Base-by-base conservation (phyloP, 1,140 invertebrate species). In the Hydropsyche tenuis region DNA sequence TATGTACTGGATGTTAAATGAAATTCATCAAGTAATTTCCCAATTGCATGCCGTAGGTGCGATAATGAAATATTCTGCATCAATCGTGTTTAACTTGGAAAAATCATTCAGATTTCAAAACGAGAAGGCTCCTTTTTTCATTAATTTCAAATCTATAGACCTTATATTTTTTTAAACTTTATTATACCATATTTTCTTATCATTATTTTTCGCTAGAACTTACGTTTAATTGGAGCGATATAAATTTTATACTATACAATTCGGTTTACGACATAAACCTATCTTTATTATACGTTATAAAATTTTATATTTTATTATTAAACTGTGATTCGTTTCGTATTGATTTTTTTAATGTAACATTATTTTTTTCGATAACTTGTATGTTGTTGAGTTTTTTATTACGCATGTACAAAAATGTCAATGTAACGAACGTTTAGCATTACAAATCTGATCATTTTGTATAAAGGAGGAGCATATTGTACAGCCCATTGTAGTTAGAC, bases 1-100 rank as follows among this genome's bases (percentile, higher is more conserved):
- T 76, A 72, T 76, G 75, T 76, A 76, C 75, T 76, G 75, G 73
- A 76, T 76, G 75, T 76, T 76, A 69, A 45, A 53, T 23, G n/a
- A 20, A 68, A 63, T 5, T 66, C 51, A 66, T 73, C 63, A 53
- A n/a, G 9, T 30, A 64, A 72, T 60, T 72, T 27, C 16, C 56
- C 56, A 64, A 27, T 64, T 64, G 70, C 70, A 72, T 64, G 60
- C 56, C 37, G 43, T 72, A 72, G 70, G n/a, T 51, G 60, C 56
- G 56, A 42, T 43, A 18, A 4, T 37, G 30, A 37, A 37, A 37
- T 51, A 51, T 51, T 22, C n/a, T 16, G 14, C 48, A 51, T 45
- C 43, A 45, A 45, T 9, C n/a, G n/a, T n/a, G n/a, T 37, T 37
- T 37, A 3, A 37, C 30, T 4, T 37, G 3, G 30, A 37, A 37